A percentile compares a stretch with the other conserved stretches of the same genome.
Conservation (phyloP, 2,797 vertebrate genomes). For the Natrix natrix region DNA sequence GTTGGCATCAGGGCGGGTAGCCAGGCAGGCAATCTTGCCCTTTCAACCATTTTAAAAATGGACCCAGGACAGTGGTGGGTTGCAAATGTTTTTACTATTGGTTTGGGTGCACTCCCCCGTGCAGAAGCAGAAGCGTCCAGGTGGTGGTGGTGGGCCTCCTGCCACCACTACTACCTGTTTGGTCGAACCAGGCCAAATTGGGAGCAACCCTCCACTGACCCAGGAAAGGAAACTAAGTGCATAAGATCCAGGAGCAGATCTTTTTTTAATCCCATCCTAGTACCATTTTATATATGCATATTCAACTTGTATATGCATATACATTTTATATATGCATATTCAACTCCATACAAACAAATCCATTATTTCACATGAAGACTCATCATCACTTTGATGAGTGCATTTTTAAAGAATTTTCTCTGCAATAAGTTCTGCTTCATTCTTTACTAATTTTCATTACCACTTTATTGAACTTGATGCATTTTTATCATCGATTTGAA, state of each 20-base stretch:
- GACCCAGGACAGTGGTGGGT: too few relatives aligned
- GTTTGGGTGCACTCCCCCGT: too few relatives aligned
- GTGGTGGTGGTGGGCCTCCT: too few relatives aligned
- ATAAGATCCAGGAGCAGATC: background rate
- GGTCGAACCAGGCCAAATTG: too few relatives aligned
- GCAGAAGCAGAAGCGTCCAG: too few relatives aligned
- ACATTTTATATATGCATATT: too few relatives aligned
- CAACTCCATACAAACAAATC: background rate
- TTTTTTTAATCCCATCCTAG: background rate
- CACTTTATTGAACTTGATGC: background rate
- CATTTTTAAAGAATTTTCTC: background rate
- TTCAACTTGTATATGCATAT: too few relatives aligned
- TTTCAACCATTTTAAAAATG: background rate
- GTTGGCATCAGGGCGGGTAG: background rate
- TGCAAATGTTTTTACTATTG: too few relatives aligned
- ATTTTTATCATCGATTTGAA: background rate
- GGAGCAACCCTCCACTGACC: too few relatives aligned
- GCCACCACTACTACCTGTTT: rapidly evolving
- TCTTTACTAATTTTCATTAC: background rate
- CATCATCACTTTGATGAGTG: too few relatives aligned
- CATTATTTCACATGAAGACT: background rate
- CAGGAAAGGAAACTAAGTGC: background rate
- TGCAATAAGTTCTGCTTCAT: background rate
- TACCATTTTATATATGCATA: background rate
- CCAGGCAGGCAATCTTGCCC: background rate